These are phyloP conservation scores for Rhinophrynus dorsalis DNA, from an alignment of 2,797 vertebrate genomes.

Conservation along the genomic window DNA sequence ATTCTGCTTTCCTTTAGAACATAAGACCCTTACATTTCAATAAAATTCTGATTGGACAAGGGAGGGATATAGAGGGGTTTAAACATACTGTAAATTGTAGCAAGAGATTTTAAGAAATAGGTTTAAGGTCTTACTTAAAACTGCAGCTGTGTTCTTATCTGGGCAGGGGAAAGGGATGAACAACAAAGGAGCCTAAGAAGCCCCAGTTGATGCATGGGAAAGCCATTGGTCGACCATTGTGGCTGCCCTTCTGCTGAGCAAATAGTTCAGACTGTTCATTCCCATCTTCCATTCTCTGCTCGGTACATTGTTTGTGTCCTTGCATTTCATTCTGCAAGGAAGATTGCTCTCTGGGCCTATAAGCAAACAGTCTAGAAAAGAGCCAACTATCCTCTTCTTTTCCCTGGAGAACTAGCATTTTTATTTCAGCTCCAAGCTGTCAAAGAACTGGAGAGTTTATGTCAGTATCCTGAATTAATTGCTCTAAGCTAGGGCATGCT, in stretches of 20 bases:
- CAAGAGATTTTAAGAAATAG: slow-evolving; percentile 80
- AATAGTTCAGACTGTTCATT: slow-evolving; percentile 99
- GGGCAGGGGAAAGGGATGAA: slow-evolving; percentile 76
- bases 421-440: slow-evolving; percentile 99
- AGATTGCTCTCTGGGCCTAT: slow-evolving; percentile 99
- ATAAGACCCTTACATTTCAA: too few relatives aligned
- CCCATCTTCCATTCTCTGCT: slow-evolving; percentile 98
- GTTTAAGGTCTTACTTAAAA: slow-evolving; percentile 59
- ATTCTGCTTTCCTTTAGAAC: too few relatives aligned
- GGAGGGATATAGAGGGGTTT: neutral
- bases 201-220: slow-evolving; percentile 96
- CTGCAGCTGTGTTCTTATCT: slow-evolving; percentile 98
- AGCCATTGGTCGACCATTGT: slow-evolving; percentile 95
- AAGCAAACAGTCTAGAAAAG: slow-evolving; percentile 99
- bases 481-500: slow-evolving; percentile 93
- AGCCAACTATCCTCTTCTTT: slow-evolving; percentile 95
- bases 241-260: slow-evolving; percentile 99
- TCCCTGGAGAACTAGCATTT: slow-evolving; percentile 99
- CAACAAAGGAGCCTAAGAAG: slow-evolving; percentile 96
- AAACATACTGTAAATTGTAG: slow-evolving; percentile 72
- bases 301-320: slow-evolving; percentile 99
- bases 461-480: slow-evolving; percentile 99
- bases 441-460: slow-evolving; percentile 99
- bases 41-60: slow-evolving; percentile 18
- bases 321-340: slow-evolving; percentile 99